Percentiles rank a stretch among this genome's conserved stretches.
Conservation (phyloP, 1,140 invertebrate genomes). For the Rhopalosiphum maidis region DNA sequence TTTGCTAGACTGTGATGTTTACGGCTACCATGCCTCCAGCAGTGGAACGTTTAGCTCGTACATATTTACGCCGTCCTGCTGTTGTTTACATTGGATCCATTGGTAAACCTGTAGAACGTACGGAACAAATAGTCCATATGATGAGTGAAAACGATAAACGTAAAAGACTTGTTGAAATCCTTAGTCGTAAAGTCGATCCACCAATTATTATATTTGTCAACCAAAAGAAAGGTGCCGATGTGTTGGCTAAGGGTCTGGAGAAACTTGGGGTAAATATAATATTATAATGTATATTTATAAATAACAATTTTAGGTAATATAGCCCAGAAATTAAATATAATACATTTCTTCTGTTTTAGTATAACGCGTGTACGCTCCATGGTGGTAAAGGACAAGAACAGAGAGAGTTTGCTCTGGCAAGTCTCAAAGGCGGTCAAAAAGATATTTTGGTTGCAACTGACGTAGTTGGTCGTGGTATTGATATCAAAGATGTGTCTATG, state of each 20-base stretch:
- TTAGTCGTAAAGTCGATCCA: conserved; percentile 87
- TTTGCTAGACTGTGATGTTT: conserved; percentile 95
- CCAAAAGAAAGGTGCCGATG: conserved; percentile 99
- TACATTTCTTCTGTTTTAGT: conserved; percentile 66
- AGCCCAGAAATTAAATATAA: neutral
- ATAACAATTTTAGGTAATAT: neutral
- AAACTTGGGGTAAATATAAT: conserved; percentile 81
- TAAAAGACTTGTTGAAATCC: conserved; percentile 85
- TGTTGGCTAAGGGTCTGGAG: conserved; percentile 94
- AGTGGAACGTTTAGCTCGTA: conserved; percentile 93
- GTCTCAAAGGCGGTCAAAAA: conserved; percentile 92
- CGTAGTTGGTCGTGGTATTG: conserved; percentile 99
- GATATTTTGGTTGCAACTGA: conserved; percentile 99
- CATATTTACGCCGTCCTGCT: conserved; percentile 93
- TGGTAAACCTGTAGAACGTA: conserved; percentile 96
- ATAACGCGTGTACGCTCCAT: conserved; percentile 95
- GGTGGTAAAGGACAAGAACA: conserved; percentile 99
- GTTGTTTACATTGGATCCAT: conserved; percentile 98
- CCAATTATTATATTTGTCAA: conserved; percentile 99
- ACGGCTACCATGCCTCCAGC: conserved; percentile 99
- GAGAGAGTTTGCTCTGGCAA: conserved; percentile 95
- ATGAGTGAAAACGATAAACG: conserved; percentile 93
- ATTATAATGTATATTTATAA: neutral
- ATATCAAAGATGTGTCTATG: conserved; percentile 98
- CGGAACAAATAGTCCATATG: conserved; percentile 97